Evolutionary conservation across 2,113 vertebrate species (phyloP).

Genomic region (Catharus bicknelli): DNA sequence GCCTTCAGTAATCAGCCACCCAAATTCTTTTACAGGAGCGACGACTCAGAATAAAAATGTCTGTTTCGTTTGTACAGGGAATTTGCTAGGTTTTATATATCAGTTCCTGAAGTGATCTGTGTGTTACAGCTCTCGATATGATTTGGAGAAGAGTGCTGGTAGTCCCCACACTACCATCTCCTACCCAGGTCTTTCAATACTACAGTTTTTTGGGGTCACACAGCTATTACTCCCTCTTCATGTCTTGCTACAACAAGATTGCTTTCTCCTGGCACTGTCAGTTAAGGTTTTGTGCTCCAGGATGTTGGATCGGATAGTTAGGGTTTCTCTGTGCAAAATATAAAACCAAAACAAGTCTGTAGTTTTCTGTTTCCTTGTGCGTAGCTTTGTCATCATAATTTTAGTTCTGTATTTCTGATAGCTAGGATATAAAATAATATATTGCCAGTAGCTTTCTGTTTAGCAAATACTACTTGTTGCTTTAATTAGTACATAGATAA

Average conservation of each 20-base stretch:
- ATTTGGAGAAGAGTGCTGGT: not conserved
- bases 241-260: not conserved
- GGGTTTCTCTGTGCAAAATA: not conserved
- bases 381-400: not conserved
- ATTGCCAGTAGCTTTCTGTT: not conserved
- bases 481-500: not conserved
- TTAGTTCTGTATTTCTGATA: not conserved
- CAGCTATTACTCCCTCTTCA: not conserved
- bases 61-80: not conserved
- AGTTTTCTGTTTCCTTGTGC: not conserved
- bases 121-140: not conserved
- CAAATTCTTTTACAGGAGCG: not conserved
- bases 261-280: not conserved
- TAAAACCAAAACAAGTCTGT: not conserved
- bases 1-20: not conserved
- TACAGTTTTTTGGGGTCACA: not conserved
- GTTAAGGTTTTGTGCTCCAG: not conserved
- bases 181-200: not conserved
- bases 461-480: not conserved
- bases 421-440: not conserved
- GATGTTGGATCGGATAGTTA: not conserved
- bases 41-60: not conserved
- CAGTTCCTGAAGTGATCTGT: not conserved
- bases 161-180: not conserved
- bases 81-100: not conserved